A percentile compares a stretch with the other conserved stretches of the same genome.
Conservation (phyloP, 2,113 vertebrate species). For the Dendropsophus ebraccatus region DNA sequence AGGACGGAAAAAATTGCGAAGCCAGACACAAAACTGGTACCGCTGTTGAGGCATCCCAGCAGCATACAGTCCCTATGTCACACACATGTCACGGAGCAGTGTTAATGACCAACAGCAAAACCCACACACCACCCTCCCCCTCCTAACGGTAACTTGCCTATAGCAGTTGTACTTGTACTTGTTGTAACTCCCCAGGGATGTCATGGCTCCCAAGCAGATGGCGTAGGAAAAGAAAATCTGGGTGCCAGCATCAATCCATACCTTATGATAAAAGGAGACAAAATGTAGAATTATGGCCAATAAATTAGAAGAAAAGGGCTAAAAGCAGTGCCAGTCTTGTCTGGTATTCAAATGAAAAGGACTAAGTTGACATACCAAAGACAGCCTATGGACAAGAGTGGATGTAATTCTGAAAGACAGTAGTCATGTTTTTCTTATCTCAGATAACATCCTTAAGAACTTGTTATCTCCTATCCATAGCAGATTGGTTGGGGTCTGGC, state of each 20-base stretch:
- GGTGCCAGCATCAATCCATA: constrained; percentile 98
- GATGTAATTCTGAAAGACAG: too few relatives aligned
- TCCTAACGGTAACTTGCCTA: constrained; percentile 84
- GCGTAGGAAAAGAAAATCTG: constrained; percentile 99
- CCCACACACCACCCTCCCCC: constrained; percentile 74
- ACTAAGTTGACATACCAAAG: too few relatives aligned
- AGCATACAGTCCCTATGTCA: constrained; percentile 99
- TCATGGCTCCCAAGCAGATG: constrained; percentile 98
- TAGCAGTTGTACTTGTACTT: constrained; percentile 99
- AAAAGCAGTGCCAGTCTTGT: too few relatives aligned
- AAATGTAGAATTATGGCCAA: background rate
- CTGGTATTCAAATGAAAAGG: too few relatives aligned
- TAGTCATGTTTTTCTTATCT: too few relatives aligned
- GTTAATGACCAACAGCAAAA: constrained; percentile 93
- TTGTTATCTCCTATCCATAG: too few relatives aligned
- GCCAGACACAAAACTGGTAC: constrained; percentile 99
- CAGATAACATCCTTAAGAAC: too few relatives aligned
- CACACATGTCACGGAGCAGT: constrained; percentile 99
- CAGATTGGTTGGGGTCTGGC: too few relatives aligned
- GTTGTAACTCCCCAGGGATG: constrained; percentile 99
- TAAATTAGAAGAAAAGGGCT: too few relatives aligned
- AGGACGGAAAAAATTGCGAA: constrained; percentile 99
- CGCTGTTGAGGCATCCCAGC: constrained; percentile 99
- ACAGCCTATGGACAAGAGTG: too few relatives aligned
- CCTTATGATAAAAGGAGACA: constrained; percentile 70